Percentiles rank a stretch among this genome's conserved stretches.
Evolutionary conservation across 2,113 vertebrate species (phyloP).

Genomic region (Riparia riparia): DNA sequence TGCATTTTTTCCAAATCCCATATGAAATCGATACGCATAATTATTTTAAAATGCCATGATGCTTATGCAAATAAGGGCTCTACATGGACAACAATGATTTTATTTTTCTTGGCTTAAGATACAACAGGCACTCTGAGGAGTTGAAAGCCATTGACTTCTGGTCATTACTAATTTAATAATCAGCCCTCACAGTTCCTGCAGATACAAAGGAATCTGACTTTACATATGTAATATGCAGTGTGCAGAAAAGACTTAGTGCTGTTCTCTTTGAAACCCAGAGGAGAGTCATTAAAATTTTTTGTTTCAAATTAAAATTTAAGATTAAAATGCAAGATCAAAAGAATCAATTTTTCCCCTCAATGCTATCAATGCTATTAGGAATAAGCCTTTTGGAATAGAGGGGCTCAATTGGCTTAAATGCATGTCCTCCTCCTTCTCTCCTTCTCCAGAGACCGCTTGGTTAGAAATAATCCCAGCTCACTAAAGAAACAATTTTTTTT

Average conservation of each 20-base stretch:
- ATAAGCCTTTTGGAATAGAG: conserved; percentile 80
- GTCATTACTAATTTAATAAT: conserved; percentile 83
- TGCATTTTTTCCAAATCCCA: neutral
- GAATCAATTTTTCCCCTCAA: conserved; percentile 49
- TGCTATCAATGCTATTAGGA: conserved; percentile 73
- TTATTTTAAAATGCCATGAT: conserved; percentile 19
- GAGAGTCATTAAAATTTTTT: conserved; percentile 83
- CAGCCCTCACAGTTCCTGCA: conserved; percentile 60
- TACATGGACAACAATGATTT: neutral
- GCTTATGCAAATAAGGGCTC: conserved; percentile 52
- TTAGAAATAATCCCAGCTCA: conserved; percentile 74
- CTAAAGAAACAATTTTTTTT: too few relatives aligned
- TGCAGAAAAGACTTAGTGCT: conserved; percentile 75
- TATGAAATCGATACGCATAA: neutral
- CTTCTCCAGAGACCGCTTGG: conserved; percentile 60
- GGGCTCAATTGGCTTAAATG: conserved; percentile 67
- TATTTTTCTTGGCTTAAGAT: conserved; percentile 64
- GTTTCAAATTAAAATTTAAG: conserved; percentile 83
- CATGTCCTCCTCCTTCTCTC: conserved; percentile 65
- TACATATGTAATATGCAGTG: conserved; percentile 78
- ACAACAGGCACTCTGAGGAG: conserved; percentile 14
- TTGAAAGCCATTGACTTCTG: conserved; percentile 64
- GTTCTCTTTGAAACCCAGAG: conserved; percentile 80
- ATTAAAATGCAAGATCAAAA: conserved; percentile 84
- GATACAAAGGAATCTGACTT: conserved; percentile 76